phyloP scores from a whole-genome alignment of 2,797 vertebrate genomes.

The Mormyrops attenuatus region DNA sequence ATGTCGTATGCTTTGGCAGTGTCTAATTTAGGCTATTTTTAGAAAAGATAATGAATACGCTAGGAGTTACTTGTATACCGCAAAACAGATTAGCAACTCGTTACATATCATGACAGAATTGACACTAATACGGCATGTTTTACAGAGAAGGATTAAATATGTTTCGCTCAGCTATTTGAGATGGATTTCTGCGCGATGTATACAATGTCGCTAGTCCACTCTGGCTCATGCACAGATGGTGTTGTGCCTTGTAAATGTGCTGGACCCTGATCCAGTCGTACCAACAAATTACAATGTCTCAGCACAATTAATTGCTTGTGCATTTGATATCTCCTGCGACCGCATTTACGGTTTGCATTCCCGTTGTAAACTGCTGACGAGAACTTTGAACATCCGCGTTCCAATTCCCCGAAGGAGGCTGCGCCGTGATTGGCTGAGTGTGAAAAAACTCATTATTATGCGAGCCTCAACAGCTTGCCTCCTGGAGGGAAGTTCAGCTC shows the following conservation, averaged over 20 bases:
- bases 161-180: background rate
- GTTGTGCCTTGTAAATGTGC: background rate
- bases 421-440: slow-evolving; percentile 18
- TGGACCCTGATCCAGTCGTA: background rate
- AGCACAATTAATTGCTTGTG: background rate
- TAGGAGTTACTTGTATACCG: background rate
- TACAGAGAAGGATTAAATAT: slow-evolving; percentile 2
- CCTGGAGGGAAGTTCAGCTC: slow-evolving; percentile 5
- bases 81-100: slow-evolving; percentile 6
- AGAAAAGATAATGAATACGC: background rate
- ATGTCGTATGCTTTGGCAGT: background rate
- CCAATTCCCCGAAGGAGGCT: background rate
- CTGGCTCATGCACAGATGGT: background rate
- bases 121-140: slow-evolving; percentile 6
- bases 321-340: background rate
- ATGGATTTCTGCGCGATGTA: background rate
- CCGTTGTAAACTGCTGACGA: background rate
- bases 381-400: background rate
- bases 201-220: background rate
- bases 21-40: background rate
- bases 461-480: slow-evolving; percentile 15
- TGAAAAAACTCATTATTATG: slow-evolving; percentile 23
- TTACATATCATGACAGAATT: background rate
- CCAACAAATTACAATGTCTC: background rate
- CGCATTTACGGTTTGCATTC: background rate